Percentiles rank a stretch among this genome's conserved stretches.
Evolutionary conservation across 2,888 invertebrate genomes (phyloP).

Genomic region (Laspeyria flexula): DNA sequence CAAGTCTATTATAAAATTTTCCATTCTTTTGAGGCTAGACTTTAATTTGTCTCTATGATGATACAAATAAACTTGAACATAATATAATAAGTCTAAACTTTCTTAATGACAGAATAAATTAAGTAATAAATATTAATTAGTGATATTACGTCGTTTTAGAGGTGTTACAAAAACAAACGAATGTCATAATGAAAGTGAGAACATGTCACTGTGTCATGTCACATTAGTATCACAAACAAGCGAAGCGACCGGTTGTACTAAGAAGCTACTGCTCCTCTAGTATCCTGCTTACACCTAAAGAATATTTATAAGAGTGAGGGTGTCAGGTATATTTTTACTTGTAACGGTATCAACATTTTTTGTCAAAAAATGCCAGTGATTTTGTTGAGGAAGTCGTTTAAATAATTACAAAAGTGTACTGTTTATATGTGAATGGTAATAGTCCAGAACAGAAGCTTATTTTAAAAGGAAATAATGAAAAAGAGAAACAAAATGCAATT

Average conservation of each 20-base stretch:
- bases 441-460: too few relatives aligned
- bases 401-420: not conserved
- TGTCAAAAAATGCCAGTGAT: not conserved
- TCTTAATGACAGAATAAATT: conserved; percentile 14
- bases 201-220: conserved; percentile 50
- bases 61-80: conserved; percentile 11
- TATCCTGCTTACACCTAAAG: not conserved
- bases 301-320: not conserved
- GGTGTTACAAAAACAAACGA: conserved; percentile 38
- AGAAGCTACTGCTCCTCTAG: not conserved
- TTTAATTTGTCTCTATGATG: too few relatives aligned
- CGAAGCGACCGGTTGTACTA: conserved; percentile 44
- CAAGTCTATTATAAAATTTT: too few relatives aligned
- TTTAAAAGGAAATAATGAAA: too few relatives aligned
- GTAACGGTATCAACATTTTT: not conserved
- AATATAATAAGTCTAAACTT: conserved; percentile 7
- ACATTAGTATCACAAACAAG: conserved; percentile 56
- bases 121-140: conserved; percentile 28
- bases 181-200: conserved; percentile 59
- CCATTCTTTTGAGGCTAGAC: too few relatives aligned
- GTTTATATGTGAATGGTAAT: too few relatives aligned
- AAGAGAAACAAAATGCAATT: too few relatives aligned
- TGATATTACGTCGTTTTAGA: conserved; percentile 21
- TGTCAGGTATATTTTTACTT: not conserved
- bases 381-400: conserved; percentile 17